Evolutionary conservation across 2,113 vertebrate genomes (phyloP).

Genomic region (Spea multiplicata): DNA sequence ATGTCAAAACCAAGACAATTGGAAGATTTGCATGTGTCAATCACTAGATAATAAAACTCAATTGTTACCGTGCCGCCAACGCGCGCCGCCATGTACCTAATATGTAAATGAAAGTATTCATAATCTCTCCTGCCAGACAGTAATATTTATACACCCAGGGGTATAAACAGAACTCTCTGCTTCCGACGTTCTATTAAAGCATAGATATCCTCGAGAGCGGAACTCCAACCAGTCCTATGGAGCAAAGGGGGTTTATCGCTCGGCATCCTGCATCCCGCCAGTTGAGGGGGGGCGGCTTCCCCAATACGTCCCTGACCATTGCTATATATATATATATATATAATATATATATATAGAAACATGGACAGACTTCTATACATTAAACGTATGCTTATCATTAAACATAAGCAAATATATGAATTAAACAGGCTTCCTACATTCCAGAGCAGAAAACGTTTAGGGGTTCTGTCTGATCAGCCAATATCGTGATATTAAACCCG

Average conservation of each 20-base stretch:
- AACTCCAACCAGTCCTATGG: background rate
- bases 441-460: too few species aligned
- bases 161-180: constrained; percentile 5
- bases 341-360: too few species aligned
- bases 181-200: constrained; percentile 4
- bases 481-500: too few species aligned
- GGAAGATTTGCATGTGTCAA: constrained; percentile 17
- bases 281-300: too few species aligned
- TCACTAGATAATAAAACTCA: constrained; percentile 12
- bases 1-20: constrained; percentile 20
- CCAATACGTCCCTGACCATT: too few species aligned
- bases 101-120: constrained; percentile 14
- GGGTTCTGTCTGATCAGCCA: too few species aligned
- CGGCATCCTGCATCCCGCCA: background rate
- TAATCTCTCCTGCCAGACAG: constrained; percentile 13
- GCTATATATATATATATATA: too few species aligned
- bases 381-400: too few species aligned
- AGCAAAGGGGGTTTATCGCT: background rate
- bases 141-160: constrained; percentile 17
- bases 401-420: too few species aligned
- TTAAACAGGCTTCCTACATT: too few species aligned
- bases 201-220: background rate
- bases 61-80: background rate
- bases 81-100: background rate
- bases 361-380: too few species aligned